Evolutionary conservation across 2,888 invertebrate species (phyloP).

Genomic region (Agapostemon virescens): DNA sequence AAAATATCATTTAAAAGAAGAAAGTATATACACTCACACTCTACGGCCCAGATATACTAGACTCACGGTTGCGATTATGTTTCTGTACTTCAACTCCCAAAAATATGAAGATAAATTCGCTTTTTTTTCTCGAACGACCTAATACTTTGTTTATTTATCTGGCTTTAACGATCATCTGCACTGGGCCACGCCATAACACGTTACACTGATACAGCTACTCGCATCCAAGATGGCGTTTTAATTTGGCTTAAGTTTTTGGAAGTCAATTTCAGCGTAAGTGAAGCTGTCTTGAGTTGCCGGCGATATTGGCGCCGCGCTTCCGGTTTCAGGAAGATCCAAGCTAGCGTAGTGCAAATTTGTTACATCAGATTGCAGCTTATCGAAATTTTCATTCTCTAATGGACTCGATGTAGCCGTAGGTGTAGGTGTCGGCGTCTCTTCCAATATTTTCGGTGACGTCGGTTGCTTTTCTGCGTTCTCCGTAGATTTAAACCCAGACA

Average conservation of each 20-base stretch:
- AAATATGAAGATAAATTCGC: neutral
- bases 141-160: neutral
- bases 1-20: neutral
- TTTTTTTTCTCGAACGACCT: neutral
- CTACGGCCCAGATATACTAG: neutral
- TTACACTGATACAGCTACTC: constrained; percentile 19
- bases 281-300: constrained; percentile 81
- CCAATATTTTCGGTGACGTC: constrained; percentile 70
- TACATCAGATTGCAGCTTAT: constrained; percentile 75
- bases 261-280: constrained; percentile 91
- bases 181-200: neutral
- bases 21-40: neutral
- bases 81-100: neutral
- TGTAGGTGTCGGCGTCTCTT: constrained; percentile 74
- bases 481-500: constrained; percentile 65
- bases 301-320: constrained; percentile 76
- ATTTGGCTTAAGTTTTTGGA: constrained; percentile 82
- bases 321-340: constrained; percentile 83
- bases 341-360: constrained; percentile 85
- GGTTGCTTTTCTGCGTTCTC: constrained; percentile 62
- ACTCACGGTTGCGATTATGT: neutral
- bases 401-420: constrained; percentile 80
- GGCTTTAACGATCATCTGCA: neutral
- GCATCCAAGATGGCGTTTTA: constrained; percentile 53
- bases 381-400: constrained; percentile 80